A percentile compares a stretch with the other conserved stretches of the same genome.
Evolutionary conservation across 2,797 vertebrate species (phyloP).

Genomic region (Rousettus madagascariensis): DNA sequence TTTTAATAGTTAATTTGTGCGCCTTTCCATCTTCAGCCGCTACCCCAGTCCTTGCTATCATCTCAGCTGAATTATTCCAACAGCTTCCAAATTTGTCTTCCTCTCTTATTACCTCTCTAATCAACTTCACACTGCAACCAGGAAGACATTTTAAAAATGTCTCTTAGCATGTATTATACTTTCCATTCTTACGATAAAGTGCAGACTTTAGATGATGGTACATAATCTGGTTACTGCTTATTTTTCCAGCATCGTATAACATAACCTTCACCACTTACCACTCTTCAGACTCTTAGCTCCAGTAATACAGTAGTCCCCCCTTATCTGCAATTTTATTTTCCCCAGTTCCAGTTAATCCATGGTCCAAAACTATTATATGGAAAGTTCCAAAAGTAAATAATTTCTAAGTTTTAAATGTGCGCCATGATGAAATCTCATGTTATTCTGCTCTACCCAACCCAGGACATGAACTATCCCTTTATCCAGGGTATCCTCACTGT

Average conservation of each 20-base stretch:
- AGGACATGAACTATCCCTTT: no score
- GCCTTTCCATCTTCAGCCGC: background rate
- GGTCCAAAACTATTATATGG: background rate
- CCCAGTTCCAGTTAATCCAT: background rate
- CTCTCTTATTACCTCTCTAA: background rate
- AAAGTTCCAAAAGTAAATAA: background rate
- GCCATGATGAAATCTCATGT: no score
- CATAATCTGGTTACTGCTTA: background rate
- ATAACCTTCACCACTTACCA: background rate
- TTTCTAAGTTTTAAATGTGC: no score
- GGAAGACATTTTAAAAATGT: background rate
- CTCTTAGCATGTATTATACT: background rate
- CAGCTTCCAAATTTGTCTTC: background rate
- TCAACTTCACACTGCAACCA: background rate
- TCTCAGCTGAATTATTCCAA: background rate
- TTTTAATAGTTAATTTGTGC: background rate
- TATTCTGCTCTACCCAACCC: no score
- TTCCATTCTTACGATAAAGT: background rate
- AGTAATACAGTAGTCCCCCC: background rate
- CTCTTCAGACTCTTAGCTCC: background rate
- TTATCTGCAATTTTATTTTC: background rate
- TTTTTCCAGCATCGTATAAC: background rate
- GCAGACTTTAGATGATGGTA: background rate
- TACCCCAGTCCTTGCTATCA: background rate
- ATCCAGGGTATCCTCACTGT: no score